A percentile compares a stretch with the other conserved stretches of the same genome.
Evolutionary conservation across 2,888 invertebrate genomes (phyloP).

Genomic region (Busseola fusca): DNA sequence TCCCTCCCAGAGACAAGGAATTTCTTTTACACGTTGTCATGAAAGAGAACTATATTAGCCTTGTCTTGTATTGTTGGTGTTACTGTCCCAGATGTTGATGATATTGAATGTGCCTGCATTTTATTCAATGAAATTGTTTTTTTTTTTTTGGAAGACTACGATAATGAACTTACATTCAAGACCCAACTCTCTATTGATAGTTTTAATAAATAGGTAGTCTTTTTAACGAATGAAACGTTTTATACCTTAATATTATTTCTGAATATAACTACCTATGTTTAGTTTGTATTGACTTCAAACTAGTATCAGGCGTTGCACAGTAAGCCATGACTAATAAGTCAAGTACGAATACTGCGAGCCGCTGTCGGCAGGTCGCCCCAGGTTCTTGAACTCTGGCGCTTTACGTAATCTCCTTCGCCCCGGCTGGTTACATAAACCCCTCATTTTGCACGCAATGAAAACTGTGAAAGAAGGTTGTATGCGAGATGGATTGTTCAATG

Average conservation of each 20-base stretch:
- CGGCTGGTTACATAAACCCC: slow-evolving; percentile 56
- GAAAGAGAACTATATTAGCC: too few relatives aligned
- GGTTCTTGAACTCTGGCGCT: slow-evolving; percentile 67
- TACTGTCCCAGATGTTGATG: not conserved
- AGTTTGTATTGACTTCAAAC: slow-evolving; percentile 8
- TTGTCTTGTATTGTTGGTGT: not conserved
- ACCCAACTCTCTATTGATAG: not conserved
- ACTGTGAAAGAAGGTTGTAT: not conserved
- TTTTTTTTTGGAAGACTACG: not conserved
- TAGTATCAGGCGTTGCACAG: slow-evolving; percentile 18
- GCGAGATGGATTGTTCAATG: not conserved
- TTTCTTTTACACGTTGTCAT: not conserved
- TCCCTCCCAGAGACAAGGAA: not conserved
- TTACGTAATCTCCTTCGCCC: slow-evolving; percentile 61
- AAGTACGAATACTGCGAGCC: slow-evolving; percentile 32
- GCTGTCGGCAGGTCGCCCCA: slow-evolving; percentile 57
- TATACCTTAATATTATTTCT: slow-evolving; percentile 3
- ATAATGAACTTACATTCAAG: not conserved
- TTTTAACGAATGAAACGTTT: not conserved
- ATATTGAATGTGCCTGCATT: not conserved
- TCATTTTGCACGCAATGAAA: slow-evolving; percentile 30
- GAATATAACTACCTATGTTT: not conserved
- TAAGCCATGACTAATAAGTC: slow-evolving; percentile 46
- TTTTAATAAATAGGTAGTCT: not conserved
- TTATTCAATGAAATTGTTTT: not conserved